Evolutionary conservation across 1,140 invertebrate species (phyloP).

Genomic region (Zophobas morio): DNA sequence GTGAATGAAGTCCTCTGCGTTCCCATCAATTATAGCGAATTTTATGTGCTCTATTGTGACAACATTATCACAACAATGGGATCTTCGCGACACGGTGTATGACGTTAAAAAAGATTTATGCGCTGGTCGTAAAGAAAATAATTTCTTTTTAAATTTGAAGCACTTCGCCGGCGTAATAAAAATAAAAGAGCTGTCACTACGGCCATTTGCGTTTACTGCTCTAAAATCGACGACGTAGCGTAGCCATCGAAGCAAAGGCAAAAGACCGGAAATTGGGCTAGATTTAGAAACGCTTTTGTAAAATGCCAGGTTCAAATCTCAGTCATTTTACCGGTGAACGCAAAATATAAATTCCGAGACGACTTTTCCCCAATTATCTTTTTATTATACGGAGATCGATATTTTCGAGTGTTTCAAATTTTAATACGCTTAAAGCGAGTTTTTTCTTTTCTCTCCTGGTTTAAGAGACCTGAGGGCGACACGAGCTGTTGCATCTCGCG

Average conservation of each 20-base stretch:
- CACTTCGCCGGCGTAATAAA: constrained; percentile 5
- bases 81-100: not conserved
- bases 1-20: not conserved
- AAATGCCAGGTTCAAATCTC: not conserved
- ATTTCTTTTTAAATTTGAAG: constrained; percentile 12
- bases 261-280: constrained; percentile 15
- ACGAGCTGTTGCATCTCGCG: constrained; percentile 30
- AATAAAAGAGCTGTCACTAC: constrained; percentile 26
- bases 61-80: constrained; percentile 22
- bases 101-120: constrained; percentile 25
- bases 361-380: no score
- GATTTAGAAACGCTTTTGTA: constrained; percentile 8
- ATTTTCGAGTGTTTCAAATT: no score
- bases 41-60: constrained; percentile 10
- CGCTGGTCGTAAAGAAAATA: constrained; percentile 20
- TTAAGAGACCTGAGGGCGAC: not conserved
- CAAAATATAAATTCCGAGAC: not conserved
- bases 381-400: no score
- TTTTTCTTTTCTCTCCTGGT: not conserved
- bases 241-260: not conserved
- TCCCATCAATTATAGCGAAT: constrained; percentile 6
- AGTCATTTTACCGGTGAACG: not conserved
- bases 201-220: constrained; percentile 26
- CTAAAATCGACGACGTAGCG: constrained; percentile 14
- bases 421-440: not conserved